Evolutionary conservation across 2,113 vertebrate species (phyloP).

Genomic region (Cynoglossus semilaevis): DNA sequence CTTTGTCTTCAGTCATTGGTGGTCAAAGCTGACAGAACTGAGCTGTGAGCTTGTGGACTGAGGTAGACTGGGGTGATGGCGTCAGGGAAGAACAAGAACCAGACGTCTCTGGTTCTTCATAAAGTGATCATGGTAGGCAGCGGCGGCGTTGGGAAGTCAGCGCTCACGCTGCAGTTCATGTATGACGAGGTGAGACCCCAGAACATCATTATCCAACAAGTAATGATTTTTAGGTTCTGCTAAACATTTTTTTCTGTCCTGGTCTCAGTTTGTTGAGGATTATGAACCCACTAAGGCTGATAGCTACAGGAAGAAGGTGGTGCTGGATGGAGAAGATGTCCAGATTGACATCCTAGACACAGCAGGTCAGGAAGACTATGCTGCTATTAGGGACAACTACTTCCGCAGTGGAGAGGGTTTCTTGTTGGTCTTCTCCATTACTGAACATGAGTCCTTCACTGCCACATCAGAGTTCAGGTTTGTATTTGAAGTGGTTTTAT

Average conservation of each 20-base stretch:
- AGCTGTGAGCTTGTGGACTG: slow-evolving; percentile 1
- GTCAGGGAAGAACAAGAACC: slow-evolving; percentile 71
- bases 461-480: slow-evolving; percentile 91
- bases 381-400: slow-evolving; percentile 97
- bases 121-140: slow-evolving; percentile 81
- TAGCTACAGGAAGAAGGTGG: slow-evolving; percentile 98
- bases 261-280: slow-evolving; percentile 92
- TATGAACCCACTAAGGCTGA: slow-evolving; percentile 98
- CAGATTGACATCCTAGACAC: slow-evolving; percentile 93
- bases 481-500: neutral
- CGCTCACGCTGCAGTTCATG: slow-evolving; percentile 79
- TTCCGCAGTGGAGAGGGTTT: slow-evolving; percentile 97
- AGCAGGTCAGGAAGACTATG: slow-evolving; percentile 93
- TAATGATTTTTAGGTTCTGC: neutral
- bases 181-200: slow-evolving; percentile 72
- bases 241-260: neutral
- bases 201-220: neutral
- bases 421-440: slow-evolving; percentile 96
- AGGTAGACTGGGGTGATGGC: slow-evolving; percentile 59
- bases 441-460: slow-evolving; percentile 90
- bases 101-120: slow-evolving; percentile 75
- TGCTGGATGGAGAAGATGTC: slow-evolving; percentile 94
- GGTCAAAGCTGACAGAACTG: neutral
- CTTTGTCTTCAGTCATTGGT: no score
- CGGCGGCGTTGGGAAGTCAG: slow-evolving; percentile 76